Base-by-base conservation (phyloP, 1,140 invertebrate species). In the Bombus balteatus region DNA sequence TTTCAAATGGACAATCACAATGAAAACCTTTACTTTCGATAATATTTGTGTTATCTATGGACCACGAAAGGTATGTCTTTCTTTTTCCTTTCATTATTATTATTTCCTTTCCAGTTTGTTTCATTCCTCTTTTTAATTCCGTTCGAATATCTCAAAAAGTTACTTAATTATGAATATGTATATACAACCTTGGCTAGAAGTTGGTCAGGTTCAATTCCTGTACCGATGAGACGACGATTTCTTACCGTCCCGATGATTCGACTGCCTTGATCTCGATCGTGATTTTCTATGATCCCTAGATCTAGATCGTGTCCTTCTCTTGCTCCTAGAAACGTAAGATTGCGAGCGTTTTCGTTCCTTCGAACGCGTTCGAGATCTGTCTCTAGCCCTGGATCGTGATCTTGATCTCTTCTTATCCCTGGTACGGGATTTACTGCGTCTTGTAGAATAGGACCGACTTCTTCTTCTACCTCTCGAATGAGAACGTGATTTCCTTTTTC, bases 191-290 rank as follows among this genome's bases (percentile, higher is more conserved):
- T 95, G 83, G 85, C 85, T 88, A 81, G 85, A 79, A 88, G 90
- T 73, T 80, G 88, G 87, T 86, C 80, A 47, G 91, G 87, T 86
- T 95, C 92, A 95, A 90, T 95, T 94, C 92, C 92, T 93, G 94
- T 95, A 95, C 82, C 94, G 94, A 93, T 93, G 94, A 57, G 92
- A 92, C 71, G 93, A 92, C 74, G 94, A 92, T 94, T 94, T 95
- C 93, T 95, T 95, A 95, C 94, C 94, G 87, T 95, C 94, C 83
- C 94, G 94, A 91, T 95, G 92, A 79, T 90, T 92, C 76, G 93
- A 92, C 59, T 92, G 90, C 72, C 91, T 89, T 37, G 93, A 92
- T 70, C 91, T 94, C 37, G 94, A 93, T 88, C 94, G 87, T 34
- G 93, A 93, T 74, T 92, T 91, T 87, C 92, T 91, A 37, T 90